A percentile compares a stretch with the other conserved stretches of the same genome.
Conservation (phyloP, 2,113 vertebrate species). For the Burhinus bistriatus region DNA sequence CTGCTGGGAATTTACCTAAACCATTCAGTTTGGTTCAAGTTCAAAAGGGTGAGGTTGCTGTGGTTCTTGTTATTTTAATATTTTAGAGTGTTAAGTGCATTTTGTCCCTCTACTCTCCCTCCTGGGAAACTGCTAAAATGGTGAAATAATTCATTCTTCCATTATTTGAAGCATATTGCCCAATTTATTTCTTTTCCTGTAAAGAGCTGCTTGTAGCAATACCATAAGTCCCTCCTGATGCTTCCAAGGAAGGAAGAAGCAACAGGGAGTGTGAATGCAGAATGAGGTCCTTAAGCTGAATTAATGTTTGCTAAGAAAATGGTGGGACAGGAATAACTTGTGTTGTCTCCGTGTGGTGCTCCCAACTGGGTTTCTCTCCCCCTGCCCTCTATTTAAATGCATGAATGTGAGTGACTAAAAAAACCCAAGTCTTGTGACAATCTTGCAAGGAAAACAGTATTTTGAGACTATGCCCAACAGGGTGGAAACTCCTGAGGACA, state of each 20-base stretch:
- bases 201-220: slow-evolving; percentile 12
- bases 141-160: slow-evolving; percentile 48
- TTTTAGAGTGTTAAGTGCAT: slow-evolving; percentile 46
- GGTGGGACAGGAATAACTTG: background rate
- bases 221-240: background rate
- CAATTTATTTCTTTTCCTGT: slow-evolving; percentile 43
- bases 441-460: background rate
- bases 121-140: slow-evolving; percentile 8
- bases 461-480: background rate
- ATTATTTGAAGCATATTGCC: slow-evolving; percentile 23
- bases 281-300: background rate
- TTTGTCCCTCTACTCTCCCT: background rate
- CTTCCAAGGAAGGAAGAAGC: slow-evolving; percentile 15
- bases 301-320: slow-evolving; percentile 12
- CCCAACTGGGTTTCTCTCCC: background rate
- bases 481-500: background rate
- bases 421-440: background rate
- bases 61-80: slow-evolving; percentile 37
- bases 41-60: slow-evolving; percentile 25
- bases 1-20: slow-evolving; percentile 32
- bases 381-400: background rate
- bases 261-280: background rate
- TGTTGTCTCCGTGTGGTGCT: background rate
- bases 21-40: background rate
- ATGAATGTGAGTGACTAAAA: background rate